Evolutionary conservation across 2,888 invertebrate genomes (phyloP).

Genomic region (Lasioglossum malachurum): DNA sequence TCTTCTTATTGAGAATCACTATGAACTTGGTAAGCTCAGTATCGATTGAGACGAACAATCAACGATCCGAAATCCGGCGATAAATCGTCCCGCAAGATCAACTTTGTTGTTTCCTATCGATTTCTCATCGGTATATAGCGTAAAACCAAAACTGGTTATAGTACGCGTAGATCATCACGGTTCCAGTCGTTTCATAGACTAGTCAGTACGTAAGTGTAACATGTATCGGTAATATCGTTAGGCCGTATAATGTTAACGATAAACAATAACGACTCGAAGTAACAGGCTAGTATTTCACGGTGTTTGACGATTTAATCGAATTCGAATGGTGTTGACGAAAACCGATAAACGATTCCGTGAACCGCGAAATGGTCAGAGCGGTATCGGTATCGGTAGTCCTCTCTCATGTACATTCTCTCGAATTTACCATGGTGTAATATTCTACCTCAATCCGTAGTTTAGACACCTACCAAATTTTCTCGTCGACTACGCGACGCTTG

Average conservation of each 20-base stretch:
- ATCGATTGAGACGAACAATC: neutral
- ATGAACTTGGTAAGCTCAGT: neutral
- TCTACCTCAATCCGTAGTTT: constrained; percentile 68
- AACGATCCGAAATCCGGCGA: constrained; percentile 23
- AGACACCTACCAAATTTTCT: constrained; percentile 41
- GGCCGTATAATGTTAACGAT: constrained; percentile 31
- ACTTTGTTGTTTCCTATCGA: constrained; percentile 52
- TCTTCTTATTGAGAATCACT: too few species aligned
- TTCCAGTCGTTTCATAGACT: constrained; percentile 53
- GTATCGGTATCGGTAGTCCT: constrained; percentile 19
- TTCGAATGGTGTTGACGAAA: neutral
- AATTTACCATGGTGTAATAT: constrained; percentile 52
- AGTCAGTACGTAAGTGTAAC: constrained; percentile 44
- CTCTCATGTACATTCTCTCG: constrained; percentile 47
- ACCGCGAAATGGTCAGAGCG: constrained; percentile 11
- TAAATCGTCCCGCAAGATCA: constrained; percentile 18
- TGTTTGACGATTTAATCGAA: constrained; percentile 21
- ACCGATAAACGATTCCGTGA: neutral
- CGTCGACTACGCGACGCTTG: constrained; percentile 16
- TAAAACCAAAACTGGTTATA: constrained; percentile 41
- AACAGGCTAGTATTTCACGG: constrained; percentile 35
- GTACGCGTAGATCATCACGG: constrained; percentile 38
- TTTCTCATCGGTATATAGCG: constrained; percentile 49
- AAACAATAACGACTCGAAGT: constrained; percentile 30
- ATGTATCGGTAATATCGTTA: constrained; percentile 48